A percentile compares a stretch with the other conserved stretches of the same genome.
Conservation (phyloP, 1,140 invertebrate genomes). For the Cryptotermes secundus region DNA sequence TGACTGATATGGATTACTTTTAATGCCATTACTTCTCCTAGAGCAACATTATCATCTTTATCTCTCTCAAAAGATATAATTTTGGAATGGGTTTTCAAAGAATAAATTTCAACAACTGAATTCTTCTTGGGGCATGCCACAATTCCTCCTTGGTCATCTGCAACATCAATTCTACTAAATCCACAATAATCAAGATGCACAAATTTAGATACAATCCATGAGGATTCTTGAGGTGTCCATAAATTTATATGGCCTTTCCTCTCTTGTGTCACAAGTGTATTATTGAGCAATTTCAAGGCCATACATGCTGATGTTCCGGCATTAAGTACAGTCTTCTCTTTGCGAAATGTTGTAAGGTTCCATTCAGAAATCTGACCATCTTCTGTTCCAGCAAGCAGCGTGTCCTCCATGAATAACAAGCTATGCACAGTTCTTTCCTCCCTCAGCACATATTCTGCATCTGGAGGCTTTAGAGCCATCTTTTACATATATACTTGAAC, state of each 20-base stretch:
- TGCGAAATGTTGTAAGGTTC: conserved; percentile 56
- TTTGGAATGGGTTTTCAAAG: conserved; percentile 55
- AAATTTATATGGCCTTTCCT: conserved; percentile 66
- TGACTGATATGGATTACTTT: conserved; percentile 57
- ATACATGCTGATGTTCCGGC: conserved; percentile 58
- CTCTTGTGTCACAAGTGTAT: conserved; percentile 64
- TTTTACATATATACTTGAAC: neutral
- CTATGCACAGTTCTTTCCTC: neutral
- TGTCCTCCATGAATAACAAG: neutral
- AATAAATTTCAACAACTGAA: conserved; percentile 61
- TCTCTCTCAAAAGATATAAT: conserved; percentile 48
- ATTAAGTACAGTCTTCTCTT: conserved; percentile 44
- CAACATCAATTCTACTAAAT: conserved; percentile 61
- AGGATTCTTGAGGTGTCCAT: conserved; percentile 60
- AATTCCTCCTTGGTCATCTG: conserved; percentile 57
- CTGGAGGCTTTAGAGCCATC: neutral
- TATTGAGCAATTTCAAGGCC: conserved; percentile 54
- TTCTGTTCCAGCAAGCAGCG: conserved; percentile 58
- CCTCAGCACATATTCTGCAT: conserved; percentile 7
- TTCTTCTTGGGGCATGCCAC: conserved; percentile 64
- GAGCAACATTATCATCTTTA: conserved; percentile 45
- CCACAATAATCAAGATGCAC: conserved; percentile 60
- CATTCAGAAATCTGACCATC: conserved; percentile 68
- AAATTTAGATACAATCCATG: conserved; percentile 56
- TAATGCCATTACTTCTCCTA: conserved; percentile 63